These are phyloP conservation scores for Leptonema lineaticorne DNA, from an alignment of 1,140 invertebrate genomes.

Conservation along the genomic window DNA sequence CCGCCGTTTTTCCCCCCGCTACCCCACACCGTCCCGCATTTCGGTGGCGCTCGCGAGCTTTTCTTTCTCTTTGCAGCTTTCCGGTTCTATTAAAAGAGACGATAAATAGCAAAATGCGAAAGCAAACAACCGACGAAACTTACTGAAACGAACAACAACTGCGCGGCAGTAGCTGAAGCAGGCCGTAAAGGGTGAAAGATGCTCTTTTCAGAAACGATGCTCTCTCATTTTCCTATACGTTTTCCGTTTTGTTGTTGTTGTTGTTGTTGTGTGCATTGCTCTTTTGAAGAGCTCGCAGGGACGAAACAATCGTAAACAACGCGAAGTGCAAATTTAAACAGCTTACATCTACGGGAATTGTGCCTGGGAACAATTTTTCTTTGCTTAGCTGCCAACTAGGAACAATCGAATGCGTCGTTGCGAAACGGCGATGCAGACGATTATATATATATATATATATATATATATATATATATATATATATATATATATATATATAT, in stretches of 20 bases:
- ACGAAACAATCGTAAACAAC: conserved; percentile 20
- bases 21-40: too few species aligned
- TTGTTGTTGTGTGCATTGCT: too few species aligned
- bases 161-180: too few species aligned
- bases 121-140: neutral
- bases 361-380: conserved; percentile 20
- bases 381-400: neutral
- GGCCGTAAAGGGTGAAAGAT: neutral
- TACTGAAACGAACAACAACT: neutral
- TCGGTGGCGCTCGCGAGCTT: too few species aligned
- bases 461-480: too few species aligned
- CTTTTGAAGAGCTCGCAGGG: conserved; percentile 10
- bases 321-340: conserved; percentile 23
- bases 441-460: too few species aligned
- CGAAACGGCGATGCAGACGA: too few species aligned
- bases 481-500: too few species aligned
- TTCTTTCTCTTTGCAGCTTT: too few species aligned
- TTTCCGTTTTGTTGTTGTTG: too few species aligned
- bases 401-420: neutral
- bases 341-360: conserved; percentile 16
- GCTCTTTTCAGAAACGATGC: conserved; percentile 16
- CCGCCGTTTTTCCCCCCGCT: too few species aligned
- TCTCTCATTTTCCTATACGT: too few species aligned
- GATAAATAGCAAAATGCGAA: neutral
- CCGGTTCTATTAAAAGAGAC: neutral